Conservation (phyloP, 1,140 invertebrate genomes). For the Drosophila pallidifrons region DNA sequence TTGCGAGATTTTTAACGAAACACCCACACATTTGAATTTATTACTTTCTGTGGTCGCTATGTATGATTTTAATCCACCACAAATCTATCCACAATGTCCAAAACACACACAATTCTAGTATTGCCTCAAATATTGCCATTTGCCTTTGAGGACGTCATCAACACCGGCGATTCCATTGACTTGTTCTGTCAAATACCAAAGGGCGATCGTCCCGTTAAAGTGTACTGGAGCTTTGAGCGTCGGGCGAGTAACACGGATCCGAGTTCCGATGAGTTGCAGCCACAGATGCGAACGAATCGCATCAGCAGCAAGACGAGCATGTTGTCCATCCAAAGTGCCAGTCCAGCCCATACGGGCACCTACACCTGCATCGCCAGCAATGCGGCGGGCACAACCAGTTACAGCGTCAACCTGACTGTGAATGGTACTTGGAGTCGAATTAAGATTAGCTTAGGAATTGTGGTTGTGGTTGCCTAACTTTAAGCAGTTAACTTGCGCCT, state of each 20-base stretch:
- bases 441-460: slow-evolving; percentile 85
- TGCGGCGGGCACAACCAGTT: slow-evolving; percentile 89
- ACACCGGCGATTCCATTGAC: slow-evolving; percentile 87
- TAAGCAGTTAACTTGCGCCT: slow-evolving; percentile 24
- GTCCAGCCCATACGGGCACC: slow-evolving; percentile 88
- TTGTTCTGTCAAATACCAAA: slow-evolving; percentile 91
- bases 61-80: slow-evolving; percentile 19
- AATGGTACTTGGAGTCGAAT: slow-evolving; percentile 72
- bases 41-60: background rate
- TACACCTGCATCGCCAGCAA: slow-evolving; percentile 92
- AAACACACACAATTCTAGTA: slow-evolving; percentile 84
- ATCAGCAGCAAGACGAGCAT: slow-evolving; percentile 89
- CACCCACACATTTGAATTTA: no score
- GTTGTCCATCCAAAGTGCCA: slow-evolving; percentile 86
- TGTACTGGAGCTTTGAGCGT: slow-evolving; percentile 88
- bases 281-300: slow-evolving; percentile 86
- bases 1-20: background rate
- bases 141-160: slow-evolving; percentile 89
- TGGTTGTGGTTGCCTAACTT: slow-evolving; percentile 85
- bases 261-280: slow-evolving; percentile 56
- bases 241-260: slow-evolving; percentile 76
- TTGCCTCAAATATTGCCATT: slow-evolving; percentile 90
- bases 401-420: slow-evolving; percentile 87
- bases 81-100: slow-evolving; percentile 5
- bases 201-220: slow-evolving; percentile 92